These are phyloP conservation scores for Phylloscopus collybita DNA, from an alignment of 2,797 vertebrate genomes.

Conservation along the genomic window DNA sequence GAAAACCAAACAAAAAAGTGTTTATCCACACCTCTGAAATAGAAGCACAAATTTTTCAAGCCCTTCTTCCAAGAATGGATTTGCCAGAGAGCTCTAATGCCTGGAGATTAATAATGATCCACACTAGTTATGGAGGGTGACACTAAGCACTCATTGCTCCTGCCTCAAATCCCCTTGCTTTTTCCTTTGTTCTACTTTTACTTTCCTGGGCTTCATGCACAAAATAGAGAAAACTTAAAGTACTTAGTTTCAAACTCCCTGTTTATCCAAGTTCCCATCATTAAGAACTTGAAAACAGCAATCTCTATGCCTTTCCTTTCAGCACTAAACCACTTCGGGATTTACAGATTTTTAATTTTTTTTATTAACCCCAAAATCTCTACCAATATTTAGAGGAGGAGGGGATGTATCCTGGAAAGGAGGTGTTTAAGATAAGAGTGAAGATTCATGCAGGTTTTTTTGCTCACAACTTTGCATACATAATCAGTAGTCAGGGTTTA, in stretches of 20 bases:
- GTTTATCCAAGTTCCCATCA: not conserved
- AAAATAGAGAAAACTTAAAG: not conserved
- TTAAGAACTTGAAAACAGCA: not conserved
- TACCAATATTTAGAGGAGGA: not conserved
- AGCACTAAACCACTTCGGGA: accelerated
- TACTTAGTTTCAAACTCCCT: not conserved
- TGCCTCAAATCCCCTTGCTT: not conserved
- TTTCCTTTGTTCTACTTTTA: not conserved
- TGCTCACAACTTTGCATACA: not conserved
- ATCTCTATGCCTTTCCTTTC: not conserved
- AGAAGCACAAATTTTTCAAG: not conserved
- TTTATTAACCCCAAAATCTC: not conserved
- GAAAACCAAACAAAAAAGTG: not conserved
- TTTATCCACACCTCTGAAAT: not conserved
- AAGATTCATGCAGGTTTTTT: not conserved
- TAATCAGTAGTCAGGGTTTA: not conserved
- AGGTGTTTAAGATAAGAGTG: not conserved
- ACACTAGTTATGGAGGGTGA: not conserved
- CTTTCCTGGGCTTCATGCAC: not conserved
- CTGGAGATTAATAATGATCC: not conserved
- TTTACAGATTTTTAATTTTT: not conserved
- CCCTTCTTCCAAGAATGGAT: not conserved
- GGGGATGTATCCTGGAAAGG: no score
- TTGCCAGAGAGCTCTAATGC: not conserved
- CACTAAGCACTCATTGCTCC: not conserved